phyloP scores from a whole-genome alignment of 2,888 invertebrate genomes.

The Eurytoma californica region DNA sequence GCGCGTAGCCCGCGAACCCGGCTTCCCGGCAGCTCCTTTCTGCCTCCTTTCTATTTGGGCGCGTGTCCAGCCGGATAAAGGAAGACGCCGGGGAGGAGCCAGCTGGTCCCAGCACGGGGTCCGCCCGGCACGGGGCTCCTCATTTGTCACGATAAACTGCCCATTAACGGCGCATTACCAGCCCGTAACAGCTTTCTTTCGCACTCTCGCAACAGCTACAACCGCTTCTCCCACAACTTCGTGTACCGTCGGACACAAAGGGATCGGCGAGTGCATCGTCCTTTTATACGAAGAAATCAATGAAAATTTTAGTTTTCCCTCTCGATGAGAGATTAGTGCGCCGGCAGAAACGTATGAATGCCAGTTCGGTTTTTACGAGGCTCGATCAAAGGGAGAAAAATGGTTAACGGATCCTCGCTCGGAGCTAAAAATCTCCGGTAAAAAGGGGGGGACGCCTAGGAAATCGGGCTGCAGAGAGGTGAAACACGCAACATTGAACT shows the following conservation, averaged over 20 bases:
- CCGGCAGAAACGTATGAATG: background rate
- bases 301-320: background rate
- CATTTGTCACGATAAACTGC: constrained; percentile 26
- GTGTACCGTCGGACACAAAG: background rate
- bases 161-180: background rate
- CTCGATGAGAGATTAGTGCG: constrained; percentile 4
- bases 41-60: background rate
- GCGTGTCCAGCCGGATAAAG: constrained; percentile 7
- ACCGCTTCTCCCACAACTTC: too few relatives aligned
- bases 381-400: constrained; percentile 20
- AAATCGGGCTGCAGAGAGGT: constrained; percentile 13
- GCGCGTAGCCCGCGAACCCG: too few relatives aligned
- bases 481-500: constrained; percentile 72
- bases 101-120: background rate
- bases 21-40: background rate
- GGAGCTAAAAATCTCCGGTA: constrained; percentile 18
- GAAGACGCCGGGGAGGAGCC: background rate
- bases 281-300: background rate
- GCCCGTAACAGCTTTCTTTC: background rate
- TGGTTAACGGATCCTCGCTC: background rate
- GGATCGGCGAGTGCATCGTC: background rate
- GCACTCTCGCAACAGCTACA: background rate
- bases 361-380: background rate
- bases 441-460: background rate
- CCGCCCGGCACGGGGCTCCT: background rate